Conservation (phyloP, 2,888 invertebrate genomes). For the Agonum fuliginosum region DNA sequence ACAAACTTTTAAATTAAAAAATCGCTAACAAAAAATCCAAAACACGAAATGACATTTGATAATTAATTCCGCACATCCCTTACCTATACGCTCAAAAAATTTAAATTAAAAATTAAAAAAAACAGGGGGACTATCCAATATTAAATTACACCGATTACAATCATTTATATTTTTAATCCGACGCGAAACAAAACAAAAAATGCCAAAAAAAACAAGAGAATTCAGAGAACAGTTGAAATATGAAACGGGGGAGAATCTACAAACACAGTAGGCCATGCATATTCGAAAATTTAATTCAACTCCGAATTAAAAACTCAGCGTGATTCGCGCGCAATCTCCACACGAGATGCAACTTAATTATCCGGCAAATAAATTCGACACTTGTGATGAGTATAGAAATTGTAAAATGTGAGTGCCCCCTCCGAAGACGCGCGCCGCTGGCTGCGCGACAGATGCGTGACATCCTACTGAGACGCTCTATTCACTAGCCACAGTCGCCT, state of each 20-base stretch:
- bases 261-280: constrained; percentile 47
- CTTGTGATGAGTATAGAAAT: too few relatives aligned
- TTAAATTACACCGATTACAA: constrained; percentile 54
- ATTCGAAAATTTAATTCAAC: constrained; percentile 33
- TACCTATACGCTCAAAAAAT: constrained; percentile 48
- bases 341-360: constrained; percentile 38
- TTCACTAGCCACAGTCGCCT: too few relatives aligned
- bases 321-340: constrained; percentile 22
- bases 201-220: constrained; percentile 48
- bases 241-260: constrained; percentile 47
- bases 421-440: not conserved
- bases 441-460: too few relatives aligned
- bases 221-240: constrained; percentile 51
- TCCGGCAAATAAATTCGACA: too few relatives aligned
- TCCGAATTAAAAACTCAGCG: constrained; percentile 12
- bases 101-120: constrained; percentile 50
- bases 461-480: too few relatives aligned
- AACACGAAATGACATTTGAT: constrained; percentile 48
- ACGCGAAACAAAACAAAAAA: constrained; percentile 48
- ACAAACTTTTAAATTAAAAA: constrained; percentile 46
- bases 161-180: constrained; percentile 57
- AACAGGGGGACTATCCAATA: constrained; percentile 48
- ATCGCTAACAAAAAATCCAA: constrained; percentile 41
- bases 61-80: constrained; percentile 45
- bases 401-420: too few relatives aligned